phyloP scores from a whole-genome alignment of 1,140 invertebrate species.

The Pantala flavescens region DNA sequence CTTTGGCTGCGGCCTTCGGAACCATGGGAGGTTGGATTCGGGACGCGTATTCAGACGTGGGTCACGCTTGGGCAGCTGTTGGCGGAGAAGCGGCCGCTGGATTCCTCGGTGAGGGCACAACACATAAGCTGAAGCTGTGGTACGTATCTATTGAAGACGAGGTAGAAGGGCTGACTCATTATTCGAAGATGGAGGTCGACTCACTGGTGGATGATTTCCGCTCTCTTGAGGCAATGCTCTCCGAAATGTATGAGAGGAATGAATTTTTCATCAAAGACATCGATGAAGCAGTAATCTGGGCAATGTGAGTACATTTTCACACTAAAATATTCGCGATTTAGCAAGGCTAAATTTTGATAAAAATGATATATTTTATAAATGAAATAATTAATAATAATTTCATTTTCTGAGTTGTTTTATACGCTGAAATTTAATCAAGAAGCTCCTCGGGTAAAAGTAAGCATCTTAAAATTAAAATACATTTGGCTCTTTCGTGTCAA shows the following conservation, averaged over 20 bases:
- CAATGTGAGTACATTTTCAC: constrained; percentile 14
- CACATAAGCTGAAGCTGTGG: background rate
- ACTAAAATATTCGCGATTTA: too few relatives aligned
- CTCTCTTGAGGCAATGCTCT: background rate
- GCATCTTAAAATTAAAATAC: too few relatives aligned
- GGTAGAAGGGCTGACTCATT: background rate
- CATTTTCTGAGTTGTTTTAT: too few relatives aligned
- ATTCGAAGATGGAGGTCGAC: constrained; percentile 1
- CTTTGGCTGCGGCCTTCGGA: background rate
- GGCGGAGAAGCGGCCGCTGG: constrained; percentile 7
- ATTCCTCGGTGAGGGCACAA: constrained; percentile 16
- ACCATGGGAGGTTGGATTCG: background rate
- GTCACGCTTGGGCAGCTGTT: background rate
- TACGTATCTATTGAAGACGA: constrained; percentile 11
- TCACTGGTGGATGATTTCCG: constrained; percentile 12
- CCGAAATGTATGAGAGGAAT: constrained; percentile 14
- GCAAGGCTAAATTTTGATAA: too few relatives aligned
- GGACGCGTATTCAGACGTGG: constrained; percentile 16
- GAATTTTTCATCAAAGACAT: constrained; percentile 18
- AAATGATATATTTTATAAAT: too few relatives aligned
- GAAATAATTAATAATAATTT: too few relatives aligned
- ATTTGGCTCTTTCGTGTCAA: too few relatives aligned
- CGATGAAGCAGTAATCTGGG: background rate
- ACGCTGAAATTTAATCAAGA: too few relatives aligned
- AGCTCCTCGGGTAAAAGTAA: too few relatives aligned